These are phyloP conservation scores for Cryptocephalus moraei DNA, from an alignment of 2,888 invertebrate genomes.

Conservation along the genomic window DNA sequence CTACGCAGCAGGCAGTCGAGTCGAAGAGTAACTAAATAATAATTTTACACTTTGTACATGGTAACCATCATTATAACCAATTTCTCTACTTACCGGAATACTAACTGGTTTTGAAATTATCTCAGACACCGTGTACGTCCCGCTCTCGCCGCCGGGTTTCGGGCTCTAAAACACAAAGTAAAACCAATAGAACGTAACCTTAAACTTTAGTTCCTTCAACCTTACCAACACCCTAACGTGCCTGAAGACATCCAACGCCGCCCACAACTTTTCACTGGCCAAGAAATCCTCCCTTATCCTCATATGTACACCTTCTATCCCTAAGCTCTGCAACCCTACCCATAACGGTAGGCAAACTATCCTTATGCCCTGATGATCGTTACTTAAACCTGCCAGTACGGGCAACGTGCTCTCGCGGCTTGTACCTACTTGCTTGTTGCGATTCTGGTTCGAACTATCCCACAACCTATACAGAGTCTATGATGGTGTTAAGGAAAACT, in stretches of 20 bases:
- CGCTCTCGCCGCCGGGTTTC: conserved; percentile 66
- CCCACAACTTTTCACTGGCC: conserved; percentile 53
- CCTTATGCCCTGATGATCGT: conserved; percentile 45
- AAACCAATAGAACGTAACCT: neutral
- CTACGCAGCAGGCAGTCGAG: conserved; percentile 71
- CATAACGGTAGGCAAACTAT: conserved; percentile 75
- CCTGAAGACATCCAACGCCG: conserved; percentile 50
- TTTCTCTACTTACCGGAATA: conserved; percentile 41
- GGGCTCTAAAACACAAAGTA: conserved; percentile 52
- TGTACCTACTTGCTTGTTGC: conserved; percentile 33
- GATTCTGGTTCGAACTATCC: conserved; percentile 32
- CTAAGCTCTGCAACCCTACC: conserved; percentile 66
- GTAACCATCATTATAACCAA: too few relatives aligned
- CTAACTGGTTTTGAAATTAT: conserved; percentile 52
- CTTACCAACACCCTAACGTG: conserved; percentile 64
- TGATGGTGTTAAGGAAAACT: conserved; percentile 19
- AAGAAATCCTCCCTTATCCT: conserved; percentile 67
- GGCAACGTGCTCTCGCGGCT: conserved; percentile 48
- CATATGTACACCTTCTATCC: conserved; percentile 59
- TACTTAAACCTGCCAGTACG: conserved; percentile 47
- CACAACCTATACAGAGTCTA: conserved; percentile 36
- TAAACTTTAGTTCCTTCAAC: neutral
- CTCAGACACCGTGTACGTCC: conserved; percentile 49
- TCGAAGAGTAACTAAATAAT: conserved; percentile 54
- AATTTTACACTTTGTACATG: too few relatives aligned